Percentiles rank a stretch among this genome's conserved stretches.
Evolutionary conservation across 2,888 invertebrate species (phyloP).

Genomic region (Cheilosia grossa): DNA sequence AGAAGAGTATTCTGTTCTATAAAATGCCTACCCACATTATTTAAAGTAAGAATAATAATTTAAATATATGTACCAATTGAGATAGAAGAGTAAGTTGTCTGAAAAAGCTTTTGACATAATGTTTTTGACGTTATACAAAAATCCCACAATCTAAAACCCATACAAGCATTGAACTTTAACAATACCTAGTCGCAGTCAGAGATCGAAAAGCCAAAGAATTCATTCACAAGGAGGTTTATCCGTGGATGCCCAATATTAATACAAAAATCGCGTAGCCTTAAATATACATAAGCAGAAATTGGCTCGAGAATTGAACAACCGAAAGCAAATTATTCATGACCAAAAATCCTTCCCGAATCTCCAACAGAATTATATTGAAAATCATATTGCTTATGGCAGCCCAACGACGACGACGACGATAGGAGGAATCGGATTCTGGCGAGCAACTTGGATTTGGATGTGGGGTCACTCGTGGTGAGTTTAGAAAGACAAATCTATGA

Average conservation of each 20-base stretch:
- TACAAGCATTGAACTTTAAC: conserved; percentile 31
- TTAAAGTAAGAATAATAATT: no score
- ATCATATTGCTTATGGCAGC: conserved; percentile 58
- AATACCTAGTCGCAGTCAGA: conserved; percentile 7
- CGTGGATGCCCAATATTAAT: conserved; percentile 39
- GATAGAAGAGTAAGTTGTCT: no score
- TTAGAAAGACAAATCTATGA: conserved; percentile 13
- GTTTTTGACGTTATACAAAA: no score
- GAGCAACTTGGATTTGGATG: conserved; percentile 13
- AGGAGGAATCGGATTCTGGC: not conserved
- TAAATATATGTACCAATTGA: no score
- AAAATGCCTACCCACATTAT: no score
- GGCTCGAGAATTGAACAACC: conserved; percentile 68
- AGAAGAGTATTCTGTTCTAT: no score
- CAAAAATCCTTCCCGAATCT: conserved; percentile 69
- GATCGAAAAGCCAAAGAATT: conserved; percentile 15
- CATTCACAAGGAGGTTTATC: conserved; percentile 12
- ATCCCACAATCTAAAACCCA: conserved; percentile 7
- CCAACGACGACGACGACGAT: not conserved
- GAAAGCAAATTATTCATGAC: conserved; percentile 68
- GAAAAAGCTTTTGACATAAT: no score
- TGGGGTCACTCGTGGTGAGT: conserved; percentile 44
- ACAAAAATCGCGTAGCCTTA: conserved; percentile 58
- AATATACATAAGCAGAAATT: conserved; percentile 72
- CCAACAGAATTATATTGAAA: conserved; percentile 71